Evolutionary conservation across 2,113 vertebrate species (phyloP).

Genomic region (Astur gentilis): DNA sequence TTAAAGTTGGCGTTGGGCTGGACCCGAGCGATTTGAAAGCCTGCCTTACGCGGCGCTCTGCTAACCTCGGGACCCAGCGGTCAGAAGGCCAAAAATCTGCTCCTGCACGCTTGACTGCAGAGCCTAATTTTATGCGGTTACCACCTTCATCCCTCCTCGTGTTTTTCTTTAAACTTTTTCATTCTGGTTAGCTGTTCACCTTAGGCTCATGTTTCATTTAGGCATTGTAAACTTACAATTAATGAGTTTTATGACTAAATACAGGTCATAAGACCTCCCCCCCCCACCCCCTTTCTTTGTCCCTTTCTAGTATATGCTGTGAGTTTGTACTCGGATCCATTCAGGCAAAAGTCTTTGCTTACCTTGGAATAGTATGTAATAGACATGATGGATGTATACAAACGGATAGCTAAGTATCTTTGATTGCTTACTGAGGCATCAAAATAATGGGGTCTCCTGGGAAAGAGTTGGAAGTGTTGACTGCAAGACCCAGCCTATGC

Average conservation of each 20-base stretch:
- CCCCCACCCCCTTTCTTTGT: fast-evolving
- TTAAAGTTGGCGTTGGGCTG: background rate
- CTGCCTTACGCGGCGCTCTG: background rate
- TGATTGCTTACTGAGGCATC: background rate
- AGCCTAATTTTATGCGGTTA: background rate
- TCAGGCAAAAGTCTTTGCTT: background rate
- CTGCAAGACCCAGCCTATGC: background rate
- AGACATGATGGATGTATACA: background rate
- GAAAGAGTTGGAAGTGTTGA: background rate
- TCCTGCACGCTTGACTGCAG: background rate
- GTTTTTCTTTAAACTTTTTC: background rate
- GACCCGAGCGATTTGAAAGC: background rate
- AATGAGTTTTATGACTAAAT: background rate
- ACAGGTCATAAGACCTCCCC: background rate
- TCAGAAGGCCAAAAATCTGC: background rate
- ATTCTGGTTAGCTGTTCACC: background rate
- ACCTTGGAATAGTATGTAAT: background rate
- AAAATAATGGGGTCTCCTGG: background rate
- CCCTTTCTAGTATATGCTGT: background rate
- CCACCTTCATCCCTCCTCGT: fast-evolving
- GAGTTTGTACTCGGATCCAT: background rate
- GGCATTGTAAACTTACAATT: background rate
- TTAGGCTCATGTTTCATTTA: background rate
- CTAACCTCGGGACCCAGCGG: background rate
- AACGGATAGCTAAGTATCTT: background rate